phyloP scores from a whole-genome alignment of 2,113 vertebrate species.

The Rhynchopsitta pachyrhyncha region DNA sequence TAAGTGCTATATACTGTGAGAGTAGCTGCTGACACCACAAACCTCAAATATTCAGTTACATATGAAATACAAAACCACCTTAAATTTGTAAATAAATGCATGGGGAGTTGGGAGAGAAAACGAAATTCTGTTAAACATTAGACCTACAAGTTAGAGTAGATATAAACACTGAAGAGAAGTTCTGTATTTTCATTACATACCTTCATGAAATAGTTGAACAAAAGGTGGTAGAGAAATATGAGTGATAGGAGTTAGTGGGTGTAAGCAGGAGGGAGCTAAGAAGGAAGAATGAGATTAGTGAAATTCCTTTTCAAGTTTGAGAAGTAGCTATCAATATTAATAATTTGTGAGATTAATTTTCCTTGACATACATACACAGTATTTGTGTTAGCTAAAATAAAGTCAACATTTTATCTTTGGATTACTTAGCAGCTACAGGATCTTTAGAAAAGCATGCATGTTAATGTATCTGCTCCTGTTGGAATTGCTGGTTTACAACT shows the following conservation, averaged over 20 bases:
- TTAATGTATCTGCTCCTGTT: neutral
- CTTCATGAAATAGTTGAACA: neutral
- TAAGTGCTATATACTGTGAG: neutral
- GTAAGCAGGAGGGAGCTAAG: neutral
- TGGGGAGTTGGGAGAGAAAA: neutral
- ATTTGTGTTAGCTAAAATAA: neutral
- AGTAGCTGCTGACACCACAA: neutral
- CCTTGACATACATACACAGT: neutral
- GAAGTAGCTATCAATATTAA: neutral
- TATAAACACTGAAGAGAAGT: neutral
- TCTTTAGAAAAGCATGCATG: neutral
- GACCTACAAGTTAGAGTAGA: neutral
- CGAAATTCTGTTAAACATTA: neutral
- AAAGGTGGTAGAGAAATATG: neutral
- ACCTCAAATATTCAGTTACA: neutral
- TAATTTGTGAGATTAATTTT: neutral
- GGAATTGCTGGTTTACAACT: neutral
- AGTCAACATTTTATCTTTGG: neutral
- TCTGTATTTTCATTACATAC: neutral
- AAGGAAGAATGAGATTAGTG: neutral
- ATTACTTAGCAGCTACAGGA: neutral
- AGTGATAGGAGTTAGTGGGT: neutral
- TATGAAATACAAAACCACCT: neutral
- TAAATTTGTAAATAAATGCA: neutral
- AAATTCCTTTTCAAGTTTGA: neutral